Evolutionary conservation across 1,140 invertebrate genomes (phyloP).

Genomic region (Euura lappo): DNA sequence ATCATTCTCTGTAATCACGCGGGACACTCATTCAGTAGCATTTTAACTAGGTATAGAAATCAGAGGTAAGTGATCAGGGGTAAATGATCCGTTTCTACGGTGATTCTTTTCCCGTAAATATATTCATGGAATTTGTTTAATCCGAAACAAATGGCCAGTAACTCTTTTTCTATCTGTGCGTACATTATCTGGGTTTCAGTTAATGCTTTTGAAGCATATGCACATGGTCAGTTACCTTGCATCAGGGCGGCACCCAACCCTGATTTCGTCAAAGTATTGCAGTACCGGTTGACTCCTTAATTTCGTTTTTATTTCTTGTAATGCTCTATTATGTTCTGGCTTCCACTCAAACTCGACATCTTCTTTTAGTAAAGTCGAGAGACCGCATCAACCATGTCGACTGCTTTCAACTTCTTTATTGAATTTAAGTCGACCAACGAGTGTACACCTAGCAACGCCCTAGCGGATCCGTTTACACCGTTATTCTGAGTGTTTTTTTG

Average conservation of each 20-base stretch:
- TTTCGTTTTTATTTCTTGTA: constrained; percentile 38
- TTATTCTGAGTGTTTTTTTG: too few relatives aligned
- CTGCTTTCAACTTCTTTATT: neutral
- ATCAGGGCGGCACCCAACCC: constrained; percentile 44
- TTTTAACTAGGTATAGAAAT: too few relatives aligned
- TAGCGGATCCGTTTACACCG: too few relatives aligned
- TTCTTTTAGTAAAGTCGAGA: constrained; percentile 28
- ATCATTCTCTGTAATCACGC: constrained; percentile 32
- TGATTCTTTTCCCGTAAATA: constrained; percentile 38
- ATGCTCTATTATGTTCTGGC: constrained; percentile 27
- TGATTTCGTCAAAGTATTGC: constrained; percentile 17
- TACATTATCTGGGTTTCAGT: constrained; percentile 44
- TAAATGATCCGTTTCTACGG: neutral
- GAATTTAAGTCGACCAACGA: neutral
- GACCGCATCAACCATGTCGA: constrained; percentile 2
- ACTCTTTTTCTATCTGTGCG: constrained; percentile 49
- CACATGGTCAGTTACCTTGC: constrained; percentile 41
- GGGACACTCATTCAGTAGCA: constrained; percentile 43
- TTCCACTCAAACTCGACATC: constrained; percentile 34
- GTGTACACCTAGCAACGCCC: neutral
- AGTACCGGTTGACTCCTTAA: constrained; percentile 36
- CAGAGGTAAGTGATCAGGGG: too few relatives aligned
- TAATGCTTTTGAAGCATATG: constrained; percentile 45
- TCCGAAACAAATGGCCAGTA: constrained; percentile 37
- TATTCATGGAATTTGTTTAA: constrained; percentile 42